These are phyloP conservation scores for Blera fallax DNA, from an alignment of 2,888 invertebrate genomes.

Conservation along the genomic window DNA sequence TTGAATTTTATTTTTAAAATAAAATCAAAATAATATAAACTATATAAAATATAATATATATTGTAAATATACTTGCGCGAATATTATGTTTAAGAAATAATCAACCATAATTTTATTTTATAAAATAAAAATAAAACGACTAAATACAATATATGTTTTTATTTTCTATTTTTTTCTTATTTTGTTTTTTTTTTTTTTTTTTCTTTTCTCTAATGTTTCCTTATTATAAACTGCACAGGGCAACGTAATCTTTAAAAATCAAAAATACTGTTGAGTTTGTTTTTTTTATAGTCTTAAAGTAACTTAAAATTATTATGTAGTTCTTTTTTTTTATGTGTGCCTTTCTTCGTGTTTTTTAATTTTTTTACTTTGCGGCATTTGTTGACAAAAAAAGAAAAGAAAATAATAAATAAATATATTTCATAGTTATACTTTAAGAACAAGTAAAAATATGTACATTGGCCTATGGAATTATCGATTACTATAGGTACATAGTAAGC, in stretches of 20 bases:
- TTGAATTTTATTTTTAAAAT: slow-evolving; percentile 54
- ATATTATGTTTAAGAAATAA: slow-evolving; percentile 36
- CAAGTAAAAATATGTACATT: slow-evolving; percentile 53
- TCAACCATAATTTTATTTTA: slow-evolving; percentile 39
- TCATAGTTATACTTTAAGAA: slow-evolving; percentile 4
- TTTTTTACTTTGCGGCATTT: neutral
- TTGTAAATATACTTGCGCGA: slow-evolving; percentile 12
- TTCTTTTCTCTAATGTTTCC: neutral
- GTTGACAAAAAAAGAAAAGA: neutral
- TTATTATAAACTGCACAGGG: slow-evolving; percentile 17
- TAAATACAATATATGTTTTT: slow-evolving; percentile 9
- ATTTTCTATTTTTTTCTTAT: neutral
- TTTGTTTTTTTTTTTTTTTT: neutral
- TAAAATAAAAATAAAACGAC: slow-evolving; percentile 15
- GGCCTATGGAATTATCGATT: slow-evolving; percentile 33
- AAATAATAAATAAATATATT: slow-evolving; percentile 5
- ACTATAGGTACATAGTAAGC: neutral
- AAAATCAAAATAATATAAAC: slow-evolving; percentile 27
- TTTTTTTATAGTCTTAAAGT: slow-evolving; percentile 22
- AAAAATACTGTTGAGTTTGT: slow-evolving; percentile 66
- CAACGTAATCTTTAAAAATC: slow-evolving; percentile 31
- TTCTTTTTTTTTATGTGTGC: neutral
- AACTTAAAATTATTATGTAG: slow-evolving; percentile 32
- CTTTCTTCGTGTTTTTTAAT: neutral
- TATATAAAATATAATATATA: slow-evolving; percentile 13